A percentile compares a stretch with the other conserved stretches of the same genome.
Conservation (phyloP, 2,113 vertebrate species). For the Petaurus breviceps region DNA sequence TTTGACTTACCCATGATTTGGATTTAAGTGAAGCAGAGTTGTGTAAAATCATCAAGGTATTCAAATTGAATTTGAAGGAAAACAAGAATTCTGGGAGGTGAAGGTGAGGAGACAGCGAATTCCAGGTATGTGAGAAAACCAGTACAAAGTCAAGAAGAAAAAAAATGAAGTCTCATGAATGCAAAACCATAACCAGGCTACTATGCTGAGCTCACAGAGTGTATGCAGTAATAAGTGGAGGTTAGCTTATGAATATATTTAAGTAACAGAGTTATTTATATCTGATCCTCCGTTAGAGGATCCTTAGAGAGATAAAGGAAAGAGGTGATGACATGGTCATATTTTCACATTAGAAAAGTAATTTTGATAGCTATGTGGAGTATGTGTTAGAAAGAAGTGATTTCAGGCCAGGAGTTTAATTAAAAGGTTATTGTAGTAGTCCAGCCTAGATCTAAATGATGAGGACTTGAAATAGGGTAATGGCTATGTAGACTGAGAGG, state of each 20-base stretch:
- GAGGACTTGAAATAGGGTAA: background rate
- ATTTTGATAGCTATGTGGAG: background rate
- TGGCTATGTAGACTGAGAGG: background rate
- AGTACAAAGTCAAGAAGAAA: background rate
- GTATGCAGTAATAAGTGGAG: background rate
- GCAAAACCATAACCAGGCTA: background rate
- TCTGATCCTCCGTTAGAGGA: background rate
- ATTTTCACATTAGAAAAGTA: background rate
- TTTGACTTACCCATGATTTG: background rate
- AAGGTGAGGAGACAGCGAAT: background rate
- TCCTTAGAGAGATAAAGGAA: background rate
- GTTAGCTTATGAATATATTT: background rate
- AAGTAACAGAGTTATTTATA: background rate
- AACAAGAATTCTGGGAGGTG: background rate
- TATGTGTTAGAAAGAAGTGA: background rate
- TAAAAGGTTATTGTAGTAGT: background rate
- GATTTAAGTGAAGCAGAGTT: background rate
- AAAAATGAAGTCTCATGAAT: background rate
- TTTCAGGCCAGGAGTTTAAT: background rate
- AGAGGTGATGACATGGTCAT: background rate
- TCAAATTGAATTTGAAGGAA: background rate
- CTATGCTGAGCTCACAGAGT: background rate
- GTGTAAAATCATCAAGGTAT: background rate
- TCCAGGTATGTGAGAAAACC: background rate
- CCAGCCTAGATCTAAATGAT: background rate